Percentiles rank a stretch among this genome's conserved stretches.
phyloP scores from a whole-genome alignment of 2,888 invertebrate genomes.

The Xanthia togata region DNA sequence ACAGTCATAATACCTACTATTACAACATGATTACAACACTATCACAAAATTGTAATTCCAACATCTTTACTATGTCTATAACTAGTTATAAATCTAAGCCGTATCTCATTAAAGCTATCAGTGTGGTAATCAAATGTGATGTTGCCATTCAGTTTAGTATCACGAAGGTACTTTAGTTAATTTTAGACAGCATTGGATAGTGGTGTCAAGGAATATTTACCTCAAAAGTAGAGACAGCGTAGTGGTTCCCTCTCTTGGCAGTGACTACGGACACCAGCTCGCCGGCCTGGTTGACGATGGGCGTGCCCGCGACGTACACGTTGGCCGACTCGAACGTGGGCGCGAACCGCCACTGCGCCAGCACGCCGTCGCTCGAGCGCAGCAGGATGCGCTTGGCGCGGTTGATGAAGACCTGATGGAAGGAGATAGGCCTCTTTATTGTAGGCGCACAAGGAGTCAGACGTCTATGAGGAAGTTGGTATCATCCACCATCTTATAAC shows the following conservation, averaged over 20 bases:
- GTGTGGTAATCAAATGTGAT: not conserved
- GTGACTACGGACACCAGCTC: constrained; percentile 83
- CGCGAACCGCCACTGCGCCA: constrained; percentile 86
- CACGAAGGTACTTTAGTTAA: not conserved
- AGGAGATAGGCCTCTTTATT: not conserved
- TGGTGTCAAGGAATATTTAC: constrained; percentile 46
- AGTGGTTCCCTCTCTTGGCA: constrained; percentile 81
- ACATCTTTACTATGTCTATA: not conserved
- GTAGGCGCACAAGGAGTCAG: not conserved
- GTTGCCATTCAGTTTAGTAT: not conserved
- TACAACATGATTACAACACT: not conserved
- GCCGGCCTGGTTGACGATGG: constrained; percentile 79
- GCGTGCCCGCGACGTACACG: constrained; percentile 81
- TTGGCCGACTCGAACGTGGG: constrained; percentile 86
- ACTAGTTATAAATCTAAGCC: not conserved
- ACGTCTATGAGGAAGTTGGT: not conserved
- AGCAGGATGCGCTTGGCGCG: constrained; percentile 83
- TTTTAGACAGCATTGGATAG: not conserved
- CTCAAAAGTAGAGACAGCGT: constrained; percentile 84
- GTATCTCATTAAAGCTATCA: not conserved
- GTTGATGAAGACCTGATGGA: constrained; percentile 84
- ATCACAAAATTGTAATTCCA: too few relatives aligned
- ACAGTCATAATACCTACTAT: not conserved
- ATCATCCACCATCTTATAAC: not conserved
- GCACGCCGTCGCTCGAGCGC: constrained; percentile 79